Conservation (phyloP, 1,140 invertebrate species). For the Rhopalosiphum maidis region DNA sequence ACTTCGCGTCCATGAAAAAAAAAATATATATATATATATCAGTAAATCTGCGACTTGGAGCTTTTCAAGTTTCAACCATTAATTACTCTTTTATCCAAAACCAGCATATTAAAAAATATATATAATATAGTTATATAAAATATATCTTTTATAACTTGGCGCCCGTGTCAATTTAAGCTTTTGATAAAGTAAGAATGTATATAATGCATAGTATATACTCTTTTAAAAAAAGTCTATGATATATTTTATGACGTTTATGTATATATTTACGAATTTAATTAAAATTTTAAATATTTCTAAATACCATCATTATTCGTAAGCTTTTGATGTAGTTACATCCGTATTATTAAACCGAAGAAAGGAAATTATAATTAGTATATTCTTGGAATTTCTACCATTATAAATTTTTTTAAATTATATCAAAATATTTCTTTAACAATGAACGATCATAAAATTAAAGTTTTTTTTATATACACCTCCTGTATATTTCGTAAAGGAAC, state of each 20-base stretch:
- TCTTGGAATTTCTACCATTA: not conserved
- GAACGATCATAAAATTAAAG: not conserved
- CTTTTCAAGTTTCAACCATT: not conserved
- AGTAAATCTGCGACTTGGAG: not conserved
- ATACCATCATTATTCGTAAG: not conserved
- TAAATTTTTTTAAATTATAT: not conserved
- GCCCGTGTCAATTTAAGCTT: not conserved
- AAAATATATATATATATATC: too few relatives aligned
- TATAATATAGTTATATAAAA: not conserved
- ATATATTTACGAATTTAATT: not conserved
- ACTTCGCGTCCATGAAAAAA: not conserved
- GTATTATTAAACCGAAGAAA: not conserved
- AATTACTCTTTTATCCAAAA: not conserved
- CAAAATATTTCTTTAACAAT: not conserved
- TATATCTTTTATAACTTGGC: not conserved
- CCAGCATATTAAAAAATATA: not conserved
- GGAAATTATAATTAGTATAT: not conserved
- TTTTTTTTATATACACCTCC: not conserved
- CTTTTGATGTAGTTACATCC: not conserved
- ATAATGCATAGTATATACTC: too few relatives aligned
- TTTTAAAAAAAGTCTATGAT: not conserved
- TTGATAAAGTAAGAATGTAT: not conserved
- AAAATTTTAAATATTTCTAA: not conserved
- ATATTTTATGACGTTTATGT: not conserved
- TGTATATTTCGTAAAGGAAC: not conserved